Evolutionary conservation across 2,888 invertebrate species (phyloP).

Genomic region (Tineola bisselliella): DNA sequence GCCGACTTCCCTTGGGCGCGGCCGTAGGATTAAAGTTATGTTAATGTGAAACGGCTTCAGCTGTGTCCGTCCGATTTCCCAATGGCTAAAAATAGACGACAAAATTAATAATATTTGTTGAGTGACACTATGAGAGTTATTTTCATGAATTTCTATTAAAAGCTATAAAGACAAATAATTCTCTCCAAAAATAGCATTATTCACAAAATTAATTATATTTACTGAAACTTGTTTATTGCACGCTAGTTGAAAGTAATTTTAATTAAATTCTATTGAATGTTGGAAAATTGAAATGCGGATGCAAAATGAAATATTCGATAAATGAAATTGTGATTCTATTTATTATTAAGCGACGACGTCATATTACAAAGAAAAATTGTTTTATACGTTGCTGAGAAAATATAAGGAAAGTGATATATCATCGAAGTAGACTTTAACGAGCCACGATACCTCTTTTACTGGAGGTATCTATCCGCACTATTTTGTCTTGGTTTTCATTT

Average conservation of each 20-base stretch:
- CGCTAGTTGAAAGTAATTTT: not conserved
- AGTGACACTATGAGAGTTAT: too few relatives aligned
- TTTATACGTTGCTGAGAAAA: not conserved
- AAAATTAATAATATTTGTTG: not conserved
- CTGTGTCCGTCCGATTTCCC: not conserved
- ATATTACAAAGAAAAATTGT: not conserved
- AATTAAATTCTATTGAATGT: not conserved
- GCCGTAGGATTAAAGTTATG: conserved; percentile 48
- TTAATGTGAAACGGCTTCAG: conserved; percentile 27
- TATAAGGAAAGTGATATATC: conserved; percentile 1
- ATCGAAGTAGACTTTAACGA: not conserved
- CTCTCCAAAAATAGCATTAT: too few relatives aligned
- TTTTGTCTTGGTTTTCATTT: not conserved
- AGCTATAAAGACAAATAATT: too few relatives aligned
- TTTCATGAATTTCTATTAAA: too few relatives aligned
- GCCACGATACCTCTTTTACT: not conserved
- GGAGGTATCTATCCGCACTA: not conserved
- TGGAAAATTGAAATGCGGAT: not conserved
- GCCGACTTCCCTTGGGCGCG: conserved; percentile 27
- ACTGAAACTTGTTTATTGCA: too few relatives aligned
- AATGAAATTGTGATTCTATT: not conserved
- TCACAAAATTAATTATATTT: too few relatives aligned
- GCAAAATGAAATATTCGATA: not conserved
- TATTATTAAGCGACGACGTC: not conserved
- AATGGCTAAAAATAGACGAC: not conserved